phyloP scores from a whole-genome alignment of 2,797 vertebrate species.

The Alosa sapidissima region DNA sequence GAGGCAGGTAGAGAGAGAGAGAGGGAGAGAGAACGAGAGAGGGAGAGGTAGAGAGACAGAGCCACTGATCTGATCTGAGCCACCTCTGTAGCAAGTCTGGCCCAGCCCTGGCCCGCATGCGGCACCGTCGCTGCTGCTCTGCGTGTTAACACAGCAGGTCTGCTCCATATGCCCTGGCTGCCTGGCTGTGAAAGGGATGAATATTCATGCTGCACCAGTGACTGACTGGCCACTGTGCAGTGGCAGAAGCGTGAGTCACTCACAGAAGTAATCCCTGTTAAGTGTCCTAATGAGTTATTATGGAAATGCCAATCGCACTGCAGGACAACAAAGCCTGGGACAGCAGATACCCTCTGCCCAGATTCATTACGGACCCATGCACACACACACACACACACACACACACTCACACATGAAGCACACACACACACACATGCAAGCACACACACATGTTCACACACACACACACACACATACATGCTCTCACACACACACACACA shows the following conservation, averaged over 20 bases:
- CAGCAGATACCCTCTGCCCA: not conserved
- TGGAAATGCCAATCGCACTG: constrained; percentile 30
- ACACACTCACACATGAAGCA: not conserved
- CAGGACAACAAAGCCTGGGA: constrained; percentile 9
- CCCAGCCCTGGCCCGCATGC: not conserved
- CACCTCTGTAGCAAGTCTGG: not conserved
- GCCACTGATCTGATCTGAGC: not conserved
- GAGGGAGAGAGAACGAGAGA: not conserved
- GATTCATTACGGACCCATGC: not conserved
- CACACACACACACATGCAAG: not conserved
- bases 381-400: not conserved
- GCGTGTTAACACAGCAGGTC: not conserved
- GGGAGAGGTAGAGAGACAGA: not conserved
- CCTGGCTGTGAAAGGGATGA: constrained; percentile 11
- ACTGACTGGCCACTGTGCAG: constrained; percentile 15
- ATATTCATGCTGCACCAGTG: constrained; percentile 36
- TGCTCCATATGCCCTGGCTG: not conserved
- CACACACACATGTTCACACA: not conserved
- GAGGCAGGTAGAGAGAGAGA: not conserved
- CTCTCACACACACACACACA: not conserved
- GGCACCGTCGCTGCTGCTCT: not conserved
- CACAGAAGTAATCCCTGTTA: constrained; percentile 38
- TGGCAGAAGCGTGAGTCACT: constrained; percentile 37
- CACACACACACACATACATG: constrained; percentile 18
- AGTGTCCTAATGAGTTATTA: constrained; percentile 45